Evolutionary conservation across 2,888 invertebrate genomes (phyloP).

Genomic region (Parnassius smintheus): DNA sequence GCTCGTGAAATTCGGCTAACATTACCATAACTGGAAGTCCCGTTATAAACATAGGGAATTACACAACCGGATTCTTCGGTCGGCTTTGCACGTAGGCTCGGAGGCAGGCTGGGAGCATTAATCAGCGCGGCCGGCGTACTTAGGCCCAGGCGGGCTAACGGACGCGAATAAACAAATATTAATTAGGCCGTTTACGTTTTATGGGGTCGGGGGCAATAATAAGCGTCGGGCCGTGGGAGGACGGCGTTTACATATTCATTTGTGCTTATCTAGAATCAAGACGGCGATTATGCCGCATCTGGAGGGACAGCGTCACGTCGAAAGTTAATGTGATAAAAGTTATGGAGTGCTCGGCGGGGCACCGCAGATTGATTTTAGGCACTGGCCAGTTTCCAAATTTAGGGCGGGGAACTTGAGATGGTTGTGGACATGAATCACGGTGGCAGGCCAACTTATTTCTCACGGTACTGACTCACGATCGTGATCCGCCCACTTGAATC

Average conservation of each 20-base stretch:
- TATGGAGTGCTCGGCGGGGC: slow-evolving; percentile 51
- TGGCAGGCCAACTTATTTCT: slow-evolving; percentile 59
- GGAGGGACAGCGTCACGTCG: slow-evolving; percentile 38
- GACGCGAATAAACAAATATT: slow-evolving; percentile 75
- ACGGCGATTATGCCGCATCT: slow-evolving; percentile 64
- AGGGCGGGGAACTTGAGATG: slow-evolving; percentile 55
- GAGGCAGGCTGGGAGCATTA: slow-evolving; percentile 33
- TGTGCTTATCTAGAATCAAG: slow-evolving; percentile 73
- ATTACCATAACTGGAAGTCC: slow-evolving; percentile 79
- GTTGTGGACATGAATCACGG: slow-evolving; percentile 55
- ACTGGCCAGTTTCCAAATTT: slow-evolving; percentile 68
- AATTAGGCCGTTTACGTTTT: slow-evolving; percentile 64
- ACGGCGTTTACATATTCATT: slow-evolving; percentile 73
- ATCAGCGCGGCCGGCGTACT: slow-evolving; percentile 51
- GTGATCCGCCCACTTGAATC: slow-evolving; percentile 62
- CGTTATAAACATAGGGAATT: slow-evolving; percentile 71
- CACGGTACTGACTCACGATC: slow-evolving; percentile 71
- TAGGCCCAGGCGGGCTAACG: slow-evolving; percentile 69
- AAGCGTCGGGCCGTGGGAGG: slow-evolving; percentile 67
- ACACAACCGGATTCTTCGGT: slow-evolving; percentile 67
- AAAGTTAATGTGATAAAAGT: slow-evolving; percentile 49
- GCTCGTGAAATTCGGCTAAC: slow-evolving; percentile 73
- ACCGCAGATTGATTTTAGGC: slow-evolving; percentile 62
- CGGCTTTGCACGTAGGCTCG: slow-evolving; percentile 38
- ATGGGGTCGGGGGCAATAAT: slow-evolving; percentile 62